Evolutionary conservation across 2,113 vertebrate species (phyloP), one percentile per base, ranked within the genome.

Genomic region (Colistium nudipinnis): DNA sequence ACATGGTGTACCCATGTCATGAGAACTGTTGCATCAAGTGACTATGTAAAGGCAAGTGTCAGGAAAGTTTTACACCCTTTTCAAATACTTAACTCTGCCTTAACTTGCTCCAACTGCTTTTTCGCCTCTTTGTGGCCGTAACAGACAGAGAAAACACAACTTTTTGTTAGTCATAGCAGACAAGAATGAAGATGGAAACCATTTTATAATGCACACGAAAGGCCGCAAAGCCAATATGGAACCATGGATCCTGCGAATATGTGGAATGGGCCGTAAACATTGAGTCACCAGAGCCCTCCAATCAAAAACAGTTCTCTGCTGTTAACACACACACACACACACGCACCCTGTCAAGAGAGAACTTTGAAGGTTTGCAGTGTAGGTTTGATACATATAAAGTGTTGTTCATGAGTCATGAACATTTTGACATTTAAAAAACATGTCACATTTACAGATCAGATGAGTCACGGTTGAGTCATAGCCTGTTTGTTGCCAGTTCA

Each of bases 1-100:
- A 62, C 64, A 49, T 51, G 48, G 54, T 65, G 41, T 61, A 28
- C 38, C 49, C 59, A 2, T 51, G 43, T 74, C 65, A 76, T 70
- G 70, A 68, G 49, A 85, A 77, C 22, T 47, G 30, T 35, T 53
- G 3, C 28, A 47, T 39, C 16, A 69, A 65, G 61, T 67, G 9
- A 59, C 20, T 0, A 6, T 19, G 54, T 48, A 53, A 44, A 78
- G 49, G 48, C 20, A 63, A 55, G 44, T 70, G 60, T 60, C 56
- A 70, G 41, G 72, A 48, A 22, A 20, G 31, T 47, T 62, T 49
- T 4, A 30, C 38, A 47, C 28, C 16, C 11, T 7, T 45, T 25
- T 66, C 17, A 74, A 67, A 63, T 41, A 19, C 22, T 17, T 22
- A 14, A 24, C 20, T 45, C 35, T 4, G 51, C 10, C 12, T 20